Conservation (phyloP, 2,113 vertebrate genomes). For the Parotia lawesii region DNA sequence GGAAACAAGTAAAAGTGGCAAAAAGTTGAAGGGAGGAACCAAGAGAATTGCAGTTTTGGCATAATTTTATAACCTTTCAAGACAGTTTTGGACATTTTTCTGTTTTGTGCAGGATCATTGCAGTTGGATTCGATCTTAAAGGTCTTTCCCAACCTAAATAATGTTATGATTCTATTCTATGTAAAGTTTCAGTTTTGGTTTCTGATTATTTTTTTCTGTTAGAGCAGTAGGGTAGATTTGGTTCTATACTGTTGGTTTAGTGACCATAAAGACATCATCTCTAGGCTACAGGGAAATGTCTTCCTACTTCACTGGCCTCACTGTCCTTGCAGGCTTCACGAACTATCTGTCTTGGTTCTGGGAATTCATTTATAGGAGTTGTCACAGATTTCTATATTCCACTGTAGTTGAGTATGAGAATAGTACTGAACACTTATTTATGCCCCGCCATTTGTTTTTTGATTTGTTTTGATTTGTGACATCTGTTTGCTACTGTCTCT, state of each 20-base stretch:
- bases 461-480: too few species aligned
- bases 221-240: not conserved
- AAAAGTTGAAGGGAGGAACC: not conserved
- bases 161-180: not conserved
- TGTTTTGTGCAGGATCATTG: not conserved
- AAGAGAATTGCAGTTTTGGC: not conserved
- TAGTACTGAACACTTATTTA: not conserved
- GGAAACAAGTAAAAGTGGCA: not conserved
- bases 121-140: not conserved
- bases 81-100: not conserved
- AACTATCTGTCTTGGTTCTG: not conserved
- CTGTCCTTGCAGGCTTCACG: not conserved
- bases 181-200: not conserved
- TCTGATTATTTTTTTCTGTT: not conserved
- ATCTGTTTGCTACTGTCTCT: slow-evolving; percentile 13
- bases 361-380: not conserved
- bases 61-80: not conserved
- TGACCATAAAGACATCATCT: not conserved
- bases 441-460: not conserved
- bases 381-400: not conserved
- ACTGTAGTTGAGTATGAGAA: not conserved
- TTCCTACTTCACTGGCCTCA: not conserved
- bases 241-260: not conserved
- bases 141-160: not conserved
- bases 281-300: not conserved